Conservation (phyloP, 2,113 vertebrate genomes). For the Columba livia region DNA sequence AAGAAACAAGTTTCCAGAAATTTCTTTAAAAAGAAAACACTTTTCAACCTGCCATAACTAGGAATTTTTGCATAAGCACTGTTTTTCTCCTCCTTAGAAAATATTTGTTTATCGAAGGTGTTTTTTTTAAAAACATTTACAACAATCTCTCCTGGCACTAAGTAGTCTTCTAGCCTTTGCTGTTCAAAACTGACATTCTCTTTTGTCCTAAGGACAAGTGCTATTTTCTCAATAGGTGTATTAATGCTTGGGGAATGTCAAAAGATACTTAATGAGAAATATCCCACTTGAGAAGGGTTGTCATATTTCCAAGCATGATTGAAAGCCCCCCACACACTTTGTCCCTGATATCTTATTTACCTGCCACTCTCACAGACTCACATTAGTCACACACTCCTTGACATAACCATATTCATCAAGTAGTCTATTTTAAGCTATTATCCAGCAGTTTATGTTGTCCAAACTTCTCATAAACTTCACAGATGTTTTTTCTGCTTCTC, state of each 20-base stretch:
- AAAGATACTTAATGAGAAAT: constrained; percentile 65
- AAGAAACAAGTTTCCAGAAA: background rate
- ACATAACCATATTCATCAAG: constrained; percentile 49
- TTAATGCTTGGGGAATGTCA: constrained; percentile 53
- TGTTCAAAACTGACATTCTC: constrained; percentile 8
- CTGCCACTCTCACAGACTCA: constrained; percentile 23
- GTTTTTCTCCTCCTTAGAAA: background rate
- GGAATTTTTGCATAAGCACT: background rate
- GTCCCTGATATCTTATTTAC: constrained; percentile 58
- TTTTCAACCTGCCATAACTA: background rate
- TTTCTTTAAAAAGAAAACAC: background rate
- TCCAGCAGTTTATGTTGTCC: constrained; percentile 32
- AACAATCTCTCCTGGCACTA: background rate
- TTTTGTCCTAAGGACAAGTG: constrained; percentile 40
- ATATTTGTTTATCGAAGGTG: background rate
- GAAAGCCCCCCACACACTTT: constrained; percentile 12
- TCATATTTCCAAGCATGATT: constrained; percentile 41
- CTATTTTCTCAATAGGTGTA: constrained; percentile 52
- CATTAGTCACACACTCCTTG: constrained; percentile 50
- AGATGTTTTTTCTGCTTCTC: background rate
- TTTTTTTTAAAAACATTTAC: background rate
- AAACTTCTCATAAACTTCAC: constrained; percentile 40
- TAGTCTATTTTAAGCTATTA: constrained; percentile 56
- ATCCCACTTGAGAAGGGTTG: constrained; percentile 38
- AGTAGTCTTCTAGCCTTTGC: background rate